These are phyloP conservation scores for Ctenomys sociabilis DNA, from an alignment of 2,113 vertebrate species.

Conservation along the genomic window DNA sequence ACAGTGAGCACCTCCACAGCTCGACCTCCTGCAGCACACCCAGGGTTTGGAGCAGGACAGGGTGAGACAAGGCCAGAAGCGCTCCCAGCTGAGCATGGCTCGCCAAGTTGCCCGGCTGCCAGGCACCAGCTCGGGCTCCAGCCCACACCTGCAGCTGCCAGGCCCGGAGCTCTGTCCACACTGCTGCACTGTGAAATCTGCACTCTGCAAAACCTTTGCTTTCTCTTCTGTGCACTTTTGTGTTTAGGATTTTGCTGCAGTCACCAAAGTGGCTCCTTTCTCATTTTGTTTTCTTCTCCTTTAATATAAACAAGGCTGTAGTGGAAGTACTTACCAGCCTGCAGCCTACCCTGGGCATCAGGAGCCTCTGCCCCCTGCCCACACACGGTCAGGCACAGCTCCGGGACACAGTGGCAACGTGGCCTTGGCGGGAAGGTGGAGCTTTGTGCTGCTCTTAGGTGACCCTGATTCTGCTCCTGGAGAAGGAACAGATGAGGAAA, in stretches of 20 bases:
- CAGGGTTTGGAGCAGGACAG: background rate
- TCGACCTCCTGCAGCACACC: background rate
- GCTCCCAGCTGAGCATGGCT: background rate
- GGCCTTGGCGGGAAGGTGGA: background rate
- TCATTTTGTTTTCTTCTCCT: background rate
- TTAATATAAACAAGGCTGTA: background rate
- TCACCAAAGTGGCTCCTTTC: background rate
- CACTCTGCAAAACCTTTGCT: no score
- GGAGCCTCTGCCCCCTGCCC: background rate
- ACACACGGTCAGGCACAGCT: background rate
- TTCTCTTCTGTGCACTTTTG: background rate
- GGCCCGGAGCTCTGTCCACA: background rate
- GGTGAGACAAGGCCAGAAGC: fast-evolving
- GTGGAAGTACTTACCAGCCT: background rate
- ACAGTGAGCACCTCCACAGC: fast-evolving
- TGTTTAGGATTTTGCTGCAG: background rate
- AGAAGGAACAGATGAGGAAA: background rate
- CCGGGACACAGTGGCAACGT: fast-evolving
- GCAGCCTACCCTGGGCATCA: background rate
- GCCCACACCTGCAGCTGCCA: background rate
- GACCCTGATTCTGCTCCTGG: background rate
- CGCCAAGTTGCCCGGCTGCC: no score
- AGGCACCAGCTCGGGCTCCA: background rate
- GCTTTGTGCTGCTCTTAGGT: background rate
- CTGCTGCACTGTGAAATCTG: background rate